Percentiles rank a stretch among this genome's conserved stretches.
phyloP scores from a whole-genome alignment of 2,797 vertebrate species.

The Cirrhinus molitorella region DNA sequence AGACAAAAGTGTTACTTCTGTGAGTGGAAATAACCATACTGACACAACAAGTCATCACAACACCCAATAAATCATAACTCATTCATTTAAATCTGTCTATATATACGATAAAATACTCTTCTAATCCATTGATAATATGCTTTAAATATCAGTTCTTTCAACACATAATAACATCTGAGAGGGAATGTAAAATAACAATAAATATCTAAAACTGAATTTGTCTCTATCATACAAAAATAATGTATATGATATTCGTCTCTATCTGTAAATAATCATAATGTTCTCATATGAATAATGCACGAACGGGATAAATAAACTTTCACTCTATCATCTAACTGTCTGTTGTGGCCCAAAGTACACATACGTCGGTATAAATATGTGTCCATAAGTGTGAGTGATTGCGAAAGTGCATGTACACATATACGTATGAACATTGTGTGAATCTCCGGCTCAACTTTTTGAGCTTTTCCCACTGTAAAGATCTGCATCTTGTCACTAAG shows the following conservation, averaged over 20 bases:
- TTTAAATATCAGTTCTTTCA: slow-evolving; percentile 52
- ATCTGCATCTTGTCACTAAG: slow-evolving; percentile 50
- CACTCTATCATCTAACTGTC: slow-evolving; percentile 29
- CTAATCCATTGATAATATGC: slow-evolving; percentile 47
- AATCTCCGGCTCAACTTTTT: slow-evolving; percentile 76
- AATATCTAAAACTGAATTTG: slow-evolving; percentile 53
- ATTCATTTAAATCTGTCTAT: slow-evolving; percentile 49
- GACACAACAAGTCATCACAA: slow-evolving; percentile 49
- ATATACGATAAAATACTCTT: slow-evolving; percentile 61
- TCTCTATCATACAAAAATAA: slow-evolving; percentile 65
- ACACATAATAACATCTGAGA: slow-evolving; percentile 58
- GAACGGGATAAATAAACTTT: slow-evolving; percentile 19
- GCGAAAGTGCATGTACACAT: slow-evolving; percentile 46
- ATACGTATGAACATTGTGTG: slow-evolving; percentile 62
- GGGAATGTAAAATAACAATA: slow-evolving; percentile 51
- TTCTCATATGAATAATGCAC: slow-evolving; percentile 42
- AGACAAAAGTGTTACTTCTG: slow-evolving; percentile 35
- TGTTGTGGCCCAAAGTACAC: slow-evolving; percentile 40
- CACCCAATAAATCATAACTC: slow-evolving; percentile 55
- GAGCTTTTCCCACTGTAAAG: slow-evolving; percentile 59
- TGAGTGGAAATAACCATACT: slow-evolving; percentile 38
- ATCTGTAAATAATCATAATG: slow-evolving; percentile 55
- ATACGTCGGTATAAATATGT: slow-evolving; percentile 46
- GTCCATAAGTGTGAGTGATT: slow-evolving; percentile 53
- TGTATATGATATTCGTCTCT: slow-evolving; percentile 44